Evolutionary conservation across 2,888 invertebrate genomes (phyloP).

Genomic region (Cataglyphis rosenhaueri): DNA sequence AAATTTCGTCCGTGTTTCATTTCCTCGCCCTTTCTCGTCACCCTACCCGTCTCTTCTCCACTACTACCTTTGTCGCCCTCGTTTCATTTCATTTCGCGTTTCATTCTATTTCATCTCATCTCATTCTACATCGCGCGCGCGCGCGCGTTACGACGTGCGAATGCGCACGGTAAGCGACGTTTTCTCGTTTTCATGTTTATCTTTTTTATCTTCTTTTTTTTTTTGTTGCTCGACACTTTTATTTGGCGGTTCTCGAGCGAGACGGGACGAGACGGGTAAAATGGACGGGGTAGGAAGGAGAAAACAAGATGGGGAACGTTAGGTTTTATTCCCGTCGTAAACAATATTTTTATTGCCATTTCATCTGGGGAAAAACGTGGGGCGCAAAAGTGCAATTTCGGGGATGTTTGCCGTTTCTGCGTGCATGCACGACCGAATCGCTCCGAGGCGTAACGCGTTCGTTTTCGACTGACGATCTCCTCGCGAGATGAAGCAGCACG

Average conservation of each 20-base stretch:
- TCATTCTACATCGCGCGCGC: slow-evolving; percentile 54
- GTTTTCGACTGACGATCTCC: not conserved
- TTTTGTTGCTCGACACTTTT: slow-evolving; percentile 33
- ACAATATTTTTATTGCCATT: slow-evolving; percentile 70
- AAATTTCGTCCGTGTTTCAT: slow-evolving; percentile 51
- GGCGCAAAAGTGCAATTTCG: slow-evolving; percentile 53
- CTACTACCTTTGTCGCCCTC: slow-evolving; percentile 2
- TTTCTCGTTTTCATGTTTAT: slow-evolving; percentile 14
- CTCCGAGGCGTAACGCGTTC: not conserved
- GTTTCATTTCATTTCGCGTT: slow-evolving; percentile 35
- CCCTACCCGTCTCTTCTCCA: no score
- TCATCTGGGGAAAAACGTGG: slow-evolving; percentile 51
- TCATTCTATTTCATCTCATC: slow-evolving; percentile 53
- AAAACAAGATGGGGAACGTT: slow-evolving; percentile 20
- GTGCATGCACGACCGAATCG: slow-evolving; percentile 28
- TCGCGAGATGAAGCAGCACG: not conserved
- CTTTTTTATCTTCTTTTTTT: slow-evolving; percentile 12
- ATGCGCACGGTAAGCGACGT: slow-evolving; percentile 48
- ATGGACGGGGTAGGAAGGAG: not conserved
- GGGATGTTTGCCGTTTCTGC: slow-evolving; percentile 41
- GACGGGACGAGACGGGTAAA: not conserved
- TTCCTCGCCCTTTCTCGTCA: not conserved
- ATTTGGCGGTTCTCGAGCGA: slow-evolving; percentile 41
- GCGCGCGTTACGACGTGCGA: slow-evolving; percentile 55
- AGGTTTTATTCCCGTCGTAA: slow-evolving; percentile 66